Base-by-base conservation (phyloP, 2,113 vertebrate species). In the Eretmochelys imbricata region DNA sequence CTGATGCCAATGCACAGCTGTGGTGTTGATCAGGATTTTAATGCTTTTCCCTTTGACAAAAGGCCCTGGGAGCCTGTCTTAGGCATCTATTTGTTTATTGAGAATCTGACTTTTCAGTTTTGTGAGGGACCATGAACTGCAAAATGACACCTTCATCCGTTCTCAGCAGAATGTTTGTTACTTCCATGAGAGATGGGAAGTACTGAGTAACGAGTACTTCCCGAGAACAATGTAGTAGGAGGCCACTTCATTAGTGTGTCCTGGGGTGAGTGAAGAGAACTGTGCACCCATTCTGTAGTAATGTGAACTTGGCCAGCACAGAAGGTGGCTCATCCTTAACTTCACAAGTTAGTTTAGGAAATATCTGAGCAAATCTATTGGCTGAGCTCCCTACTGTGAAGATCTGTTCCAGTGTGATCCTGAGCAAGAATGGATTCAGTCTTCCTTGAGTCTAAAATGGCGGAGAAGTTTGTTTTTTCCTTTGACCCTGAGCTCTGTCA, bases 301-400 rank as follows among this genome's bases (percentile, higher is more conserved):
- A 65, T 87, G 88, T 48, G 50, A 50, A 1, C 53, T 62, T 57
- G 38, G 29, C 78, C 13, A 24, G 38, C 51, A 0, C 59, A 35
- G 59, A 35, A 62, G 59, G 27, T 62, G 59, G 29, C 59, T 62
- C 59, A 49, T 51, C 35, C 49, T n/a, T 80, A n/a, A 22, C 49
- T 51, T 80, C 50, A 53, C 3, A n/a, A 80, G 22, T 53, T n/a
- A 80, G 81, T 25, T 53, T 69, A 1, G 1, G 48, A 65, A 84
- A 31, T 9, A 16, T 0, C 0, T 31, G 35, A 48, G 84, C 31
- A 35, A 35, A 6, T 75, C 17, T 1, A 38, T 6, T 50, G 42
- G 42, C 27, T 69, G 48, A 80, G 65, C 12, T 35, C 42, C 82
- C 55, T 20, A 53, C 35, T 16, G 4, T n/a, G 24, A 20, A 25